A percentile compares a stretch with the other conserved stretches of the same genome.
These are phyloP conservation scores for Peromyscus eremicus DNA, from an alignment of 2,797 vertebrate genomes.

Conservation along the genomic window DNA sequence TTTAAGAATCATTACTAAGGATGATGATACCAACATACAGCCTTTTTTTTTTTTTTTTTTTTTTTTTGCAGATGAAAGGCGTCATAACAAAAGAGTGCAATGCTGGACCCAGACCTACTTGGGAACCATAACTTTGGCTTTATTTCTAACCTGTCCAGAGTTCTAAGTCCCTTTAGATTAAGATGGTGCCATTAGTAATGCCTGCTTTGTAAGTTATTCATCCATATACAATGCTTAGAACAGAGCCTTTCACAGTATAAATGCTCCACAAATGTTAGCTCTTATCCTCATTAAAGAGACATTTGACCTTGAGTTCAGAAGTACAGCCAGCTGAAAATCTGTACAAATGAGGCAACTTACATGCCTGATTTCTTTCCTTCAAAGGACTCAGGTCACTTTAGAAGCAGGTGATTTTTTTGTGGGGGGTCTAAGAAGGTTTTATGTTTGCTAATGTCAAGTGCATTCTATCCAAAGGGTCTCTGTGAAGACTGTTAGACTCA, in stretches of 20 bases:
- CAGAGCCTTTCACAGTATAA: not conserved
- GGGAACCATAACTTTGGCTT: not conserved
- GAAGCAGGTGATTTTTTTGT: not conserved
- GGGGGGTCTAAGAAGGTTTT: constrained; percentile 16
- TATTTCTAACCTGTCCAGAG: not conserved
- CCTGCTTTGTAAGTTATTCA: not conserved
- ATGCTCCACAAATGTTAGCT: not conserved
- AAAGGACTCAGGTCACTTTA: not conserved
- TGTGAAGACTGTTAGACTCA: not conserved
- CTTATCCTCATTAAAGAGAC: not conserved
- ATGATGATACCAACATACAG: not conserved
- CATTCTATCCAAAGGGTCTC: not conserved
- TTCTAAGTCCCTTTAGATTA: not conserved
- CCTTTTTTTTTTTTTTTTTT: not conserved
- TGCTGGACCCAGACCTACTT: not conserved
- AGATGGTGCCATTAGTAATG: not conserved
- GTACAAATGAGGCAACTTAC: not conserved
- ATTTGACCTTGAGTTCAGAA: not conserved
- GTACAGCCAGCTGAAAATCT: not conserved
- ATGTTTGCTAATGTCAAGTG: constrained; percentile 50
- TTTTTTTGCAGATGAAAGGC: not conserved
- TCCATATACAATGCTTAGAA: not conserved
- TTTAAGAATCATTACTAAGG: not conserved
- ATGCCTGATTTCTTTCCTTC: constrained; percentile 17
- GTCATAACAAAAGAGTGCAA: not conserved